Evolutionary conservation across 1,140 invertebrate species (phyloP).

Genomic region (Ostrea denselamellosa): DNA sequence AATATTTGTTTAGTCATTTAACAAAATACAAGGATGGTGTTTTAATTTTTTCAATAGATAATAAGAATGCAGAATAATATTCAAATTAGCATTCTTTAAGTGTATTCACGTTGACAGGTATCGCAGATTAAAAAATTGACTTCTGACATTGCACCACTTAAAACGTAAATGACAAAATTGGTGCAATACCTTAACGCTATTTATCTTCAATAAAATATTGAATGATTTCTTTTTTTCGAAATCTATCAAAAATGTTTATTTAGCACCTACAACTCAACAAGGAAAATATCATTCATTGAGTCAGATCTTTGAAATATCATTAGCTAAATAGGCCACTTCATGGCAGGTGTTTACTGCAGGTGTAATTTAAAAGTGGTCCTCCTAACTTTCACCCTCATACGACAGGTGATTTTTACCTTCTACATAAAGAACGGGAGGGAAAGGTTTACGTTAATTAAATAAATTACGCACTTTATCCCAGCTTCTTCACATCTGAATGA

Average conservation of each 20-base stretch:
- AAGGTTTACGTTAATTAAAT: conserved; percentile 39
- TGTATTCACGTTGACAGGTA: background rate
- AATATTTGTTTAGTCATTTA: background rate
- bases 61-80: background rate
- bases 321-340: conserved; percentile 31
- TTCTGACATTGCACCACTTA: background rate
- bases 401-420: conserved; percentile 36
- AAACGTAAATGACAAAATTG: background rate
- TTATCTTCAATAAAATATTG: background rate
- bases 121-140: background rate
- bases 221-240: background rate
- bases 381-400: conserved; percentile 16
- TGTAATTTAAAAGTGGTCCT: conserved; percentile 33
- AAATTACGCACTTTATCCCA: conserved; percentile 24
- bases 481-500: conserved; percentile 9
- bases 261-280: background rate
- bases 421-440: background rate
- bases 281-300: background rate
- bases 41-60: background rate
- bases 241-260: background rate
- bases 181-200: background rate
- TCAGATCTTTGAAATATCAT: conserved; percentile 34
- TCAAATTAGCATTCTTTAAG: background rate
- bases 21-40: background rate
- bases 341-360: conserved; percentile 20